These are phyloP conservation scores for Hedychridium roseum DNA, from an alignment of 2,888 invertebrate genomes.

Conservation along the genomic window DNA sequence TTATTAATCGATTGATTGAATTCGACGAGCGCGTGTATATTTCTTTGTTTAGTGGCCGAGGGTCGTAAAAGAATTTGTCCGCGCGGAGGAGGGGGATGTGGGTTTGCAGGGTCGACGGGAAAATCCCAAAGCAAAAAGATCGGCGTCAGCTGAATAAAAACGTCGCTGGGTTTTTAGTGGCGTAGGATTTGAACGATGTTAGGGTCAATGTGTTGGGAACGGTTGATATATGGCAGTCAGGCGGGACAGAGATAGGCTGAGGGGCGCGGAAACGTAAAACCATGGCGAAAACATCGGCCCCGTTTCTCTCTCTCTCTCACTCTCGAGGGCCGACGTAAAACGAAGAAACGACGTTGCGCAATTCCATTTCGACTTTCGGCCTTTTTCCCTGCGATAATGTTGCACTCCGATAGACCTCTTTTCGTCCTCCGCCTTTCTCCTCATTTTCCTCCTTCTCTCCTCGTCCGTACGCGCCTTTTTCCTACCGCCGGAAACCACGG, in stretches of 20 bases:
- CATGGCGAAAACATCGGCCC: conserved; percentile 52
- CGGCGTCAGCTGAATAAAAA: too few species aligned
- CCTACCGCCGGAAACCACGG: conserved; percentile 10
- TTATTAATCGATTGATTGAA: too few species aligned
- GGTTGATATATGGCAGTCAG: conserved; percentile 41
- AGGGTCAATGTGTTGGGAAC: conserved; percentile 36
- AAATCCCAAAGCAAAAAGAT: too few species aligned
- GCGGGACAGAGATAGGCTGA: conserved; percentile 15
- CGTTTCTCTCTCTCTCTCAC: conserved; percentile 18
- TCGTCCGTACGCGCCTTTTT: conserved; percentile 13
- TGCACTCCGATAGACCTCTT: conserved; percentile 11
- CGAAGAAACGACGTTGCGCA: conserved; percentile 35
- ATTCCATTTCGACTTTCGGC: conserved; percentile 17
- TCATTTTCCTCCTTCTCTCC: too few species aligned
- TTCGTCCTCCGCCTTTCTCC: too few species aligned
- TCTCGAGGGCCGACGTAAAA: conserved; percentile 13
- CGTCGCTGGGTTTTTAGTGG: too few species aligned
- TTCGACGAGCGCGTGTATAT: too few species aligned
- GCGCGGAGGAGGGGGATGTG: too few species aligned
- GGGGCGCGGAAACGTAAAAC: conserved; percentile 27
- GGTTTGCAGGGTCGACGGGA: too few species aligned
- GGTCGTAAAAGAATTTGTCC: too few species aligned
- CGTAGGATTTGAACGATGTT: too few species aligned
- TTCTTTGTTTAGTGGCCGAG: too few species aligned
- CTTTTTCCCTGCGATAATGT: not conserved